Percentiles rank a stretch among this genome's conserved stretches.
phyloP scores from a whole-genome alignment of 1,140 invertebrate species.

The Microplitis demolitor region DNA sequence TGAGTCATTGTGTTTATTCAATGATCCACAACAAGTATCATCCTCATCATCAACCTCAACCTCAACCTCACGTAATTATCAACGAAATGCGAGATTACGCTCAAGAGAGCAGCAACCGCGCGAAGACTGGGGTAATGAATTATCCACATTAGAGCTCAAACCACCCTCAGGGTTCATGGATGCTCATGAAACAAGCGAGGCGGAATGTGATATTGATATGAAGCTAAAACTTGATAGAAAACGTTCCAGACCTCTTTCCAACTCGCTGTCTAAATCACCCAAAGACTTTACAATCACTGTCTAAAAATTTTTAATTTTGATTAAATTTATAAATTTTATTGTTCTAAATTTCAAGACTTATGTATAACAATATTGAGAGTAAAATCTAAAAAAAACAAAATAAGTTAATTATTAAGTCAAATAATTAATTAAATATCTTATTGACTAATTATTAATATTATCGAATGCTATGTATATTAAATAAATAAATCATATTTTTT shows the following conservation, averaged over 20 bases:
- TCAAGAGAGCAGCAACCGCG: constrained; percentile 31
- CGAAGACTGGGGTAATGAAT: constrained; percentile 52
- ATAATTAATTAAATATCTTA: constrained; percentile 7
- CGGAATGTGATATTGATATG: constrained; percentile 60
- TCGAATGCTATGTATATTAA: constrained; percentile 51
- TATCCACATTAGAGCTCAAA: constrained; percentile 56
- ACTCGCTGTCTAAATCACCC: constrained; percentile 55
- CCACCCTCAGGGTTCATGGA: constrained; percentile 58
- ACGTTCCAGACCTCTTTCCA: constrained; percentile 37
- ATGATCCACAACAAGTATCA: constrained; percentile 38
- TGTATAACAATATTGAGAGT: constrained; percentile 11
- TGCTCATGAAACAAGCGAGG: constrained; percentile 58
- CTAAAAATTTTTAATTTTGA: constrained; percentile 25
- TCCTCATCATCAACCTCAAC: too few species aligned
- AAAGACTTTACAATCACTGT: constrained; percentile 60
- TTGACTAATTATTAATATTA: constrained; percentile 36
- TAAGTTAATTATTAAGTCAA: constrained; percentile 27
- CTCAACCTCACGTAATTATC: constrained; percentile 30
- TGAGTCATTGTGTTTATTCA: constrained; percentile 50
- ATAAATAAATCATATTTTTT: constrained; percentile 49
- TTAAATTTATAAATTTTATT: constrained; percentile 25
- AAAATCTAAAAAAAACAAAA: constrained; percentile 22
- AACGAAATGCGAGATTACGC: constrained; percentile 28
- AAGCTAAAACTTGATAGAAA: constrained; percentile 53
- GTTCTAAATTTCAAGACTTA: constrained; percentile 50